phyloP scores from a whole-genome alignment of 1,140 invertebrate species.

The Chrysopa pallens region DNA sequence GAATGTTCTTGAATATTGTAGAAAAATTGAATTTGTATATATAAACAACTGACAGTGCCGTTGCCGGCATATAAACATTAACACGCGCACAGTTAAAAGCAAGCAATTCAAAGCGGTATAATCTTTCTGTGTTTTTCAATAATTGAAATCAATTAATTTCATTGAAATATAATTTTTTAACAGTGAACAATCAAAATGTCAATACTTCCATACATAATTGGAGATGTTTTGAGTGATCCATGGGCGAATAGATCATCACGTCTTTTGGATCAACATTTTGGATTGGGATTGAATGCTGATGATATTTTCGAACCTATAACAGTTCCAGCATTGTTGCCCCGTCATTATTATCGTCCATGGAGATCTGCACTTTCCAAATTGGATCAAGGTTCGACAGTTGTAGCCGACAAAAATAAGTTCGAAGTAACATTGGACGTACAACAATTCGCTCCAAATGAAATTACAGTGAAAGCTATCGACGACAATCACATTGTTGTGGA shows the following conservation, averaged over 20 bases:
- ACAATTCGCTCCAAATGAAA: slow-evolving; percentile 57
- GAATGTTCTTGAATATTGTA: too few species aligned
- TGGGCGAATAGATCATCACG: slow-evolving; percentile 19
- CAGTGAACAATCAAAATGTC: too few species aligned
- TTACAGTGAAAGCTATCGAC: slow-evolving; percentile 45
- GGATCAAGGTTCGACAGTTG: slow-evolving; percentile 3
- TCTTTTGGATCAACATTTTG: slow-evolving; percentile 40
- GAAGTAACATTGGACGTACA: slow-evolving; percentile 44
- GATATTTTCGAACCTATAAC: slow-evolving; percentile 18
- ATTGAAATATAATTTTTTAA: slow-evolving; percentile 2
- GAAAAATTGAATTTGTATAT: too few species aligned
- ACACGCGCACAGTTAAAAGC: too few species aligned
- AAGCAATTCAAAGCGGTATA: too few species aligned
- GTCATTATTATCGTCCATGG: slow-evolving; percentile 33
- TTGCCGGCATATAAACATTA: too few species aligned
- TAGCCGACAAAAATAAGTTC: slow-evolving; percentile 32
- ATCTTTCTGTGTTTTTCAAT: too few species aligned
- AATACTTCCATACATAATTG: too few species aligned
- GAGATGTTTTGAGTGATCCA: too few species aligned
- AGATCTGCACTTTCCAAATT: slow-evolving; percentile 8
- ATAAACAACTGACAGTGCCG: too few species aligned
- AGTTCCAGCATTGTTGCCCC: slow-evolving; percentile 11
- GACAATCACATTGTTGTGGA: slow-evolving; percentile 45
- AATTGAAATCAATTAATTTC: too few species aligned
- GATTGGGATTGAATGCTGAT: slow-evolving; percentile 27